A percentile compares a stretch with the other conserved stretches of the same genome.
Conservation (phyloP, 2,797 vertebrate species). For the Petrocephalus schoutedeni region DNA sequence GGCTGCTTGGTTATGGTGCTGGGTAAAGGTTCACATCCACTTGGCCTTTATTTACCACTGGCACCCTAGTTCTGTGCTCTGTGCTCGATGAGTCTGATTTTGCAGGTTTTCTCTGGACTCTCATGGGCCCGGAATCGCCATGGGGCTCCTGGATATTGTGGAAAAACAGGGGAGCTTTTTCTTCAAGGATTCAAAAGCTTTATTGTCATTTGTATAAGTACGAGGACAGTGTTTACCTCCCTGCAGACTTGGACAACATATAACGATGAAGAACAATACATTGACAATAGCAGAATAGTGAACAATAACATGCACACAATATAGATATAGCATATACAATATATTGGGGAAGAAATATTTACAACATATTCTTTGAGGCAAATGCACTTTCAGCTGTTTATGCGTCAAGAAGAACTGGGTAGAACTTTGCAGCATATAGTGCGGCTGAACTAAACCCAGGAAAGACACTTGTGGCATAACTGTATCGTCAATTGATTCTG, state of each 20-base stretch:
- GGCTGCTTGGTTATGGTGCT: slow-evolving; percentile 33
- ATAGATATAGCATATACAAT: not conserved
- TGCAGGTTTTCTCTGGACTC: slow-evolving; percentile 41
- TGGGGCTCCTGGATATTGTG: slow-evolving; percentile 17
- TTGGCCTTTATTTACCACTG: slow-evolving; percentile 58
- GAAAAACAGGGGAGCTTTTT: not conserved
- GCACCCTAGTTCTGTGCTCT: slow-evolving; percentile 25
- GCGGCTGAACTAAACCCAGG: not conserved
- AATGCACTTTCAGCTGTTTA: not conserved
- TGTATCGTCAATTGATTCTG: slow-evolving; percentile 2
- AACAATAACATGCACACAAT: not conserved
- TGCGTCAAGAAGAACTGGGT: not conserved
- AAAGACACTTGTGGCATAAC: not conserved
- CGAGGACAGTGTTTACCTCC: not conserved
- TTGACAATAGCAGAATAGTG: not conserved
- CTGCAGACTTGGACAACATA: not conserved
- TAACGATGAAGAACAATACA: not conserved
- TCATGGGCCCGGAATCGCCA: slow-evolving; percentile 38
- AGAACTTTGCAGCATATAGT: not conserved
- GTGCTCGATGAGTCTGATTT: slow-evolving; percentile 39
- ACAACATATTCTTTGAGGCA: not conserved
- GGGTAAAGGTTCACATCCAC: slow-evolving; percentile 47
- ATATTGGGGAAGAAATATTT: not conserved
- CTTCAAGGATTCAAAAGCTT: not conserved
- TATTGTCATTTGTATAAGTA: not conserved